Percentiles rank a stretch among this genome's conserved stretches.
These are phyloP conservation scores for Hyppa rectilinea DNA, from an alignment of 2,888 invertebrate genomes.

Conservation along the genomic window DNA sequence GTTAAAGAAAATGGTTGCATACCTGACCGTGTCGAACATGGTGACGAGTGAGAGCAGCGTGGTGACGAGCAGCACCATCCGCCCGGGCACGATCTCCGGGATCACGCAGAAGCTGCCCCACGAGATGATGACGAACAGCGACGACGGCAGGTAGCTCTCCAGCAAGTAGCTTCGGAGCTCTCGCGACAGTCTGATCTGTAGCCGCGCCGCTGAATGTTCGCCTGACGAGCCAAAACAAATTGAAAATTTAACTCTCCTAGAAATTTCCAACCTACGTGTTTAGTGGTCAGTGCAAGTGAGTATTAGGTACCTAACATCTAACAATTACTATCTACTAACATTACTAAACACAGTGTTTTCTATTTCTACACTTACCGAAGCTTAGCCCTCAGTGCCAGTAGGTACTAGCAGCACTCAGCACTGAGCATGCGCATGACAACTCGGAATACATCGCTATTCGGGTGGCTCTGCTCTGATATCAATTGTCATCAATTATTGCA, in stretches of 20 bases:
- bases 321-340: constrained; percentile 44
- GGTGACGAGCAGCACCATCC: constrained; percentile 92
- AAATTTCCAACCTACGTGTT: constrained; percentile 17
- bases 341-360: constrained; percentile 33
- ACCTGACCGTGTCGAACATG: constrained; percentile 93
- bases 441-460: constrained; percentile 20
- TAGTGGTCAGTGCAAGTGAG: constrained; percentile 54
- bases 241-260: constrained; percentile 32
- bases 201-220: constrained; percentile 91
- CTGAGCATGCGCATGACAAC: constrained; percentile 24
- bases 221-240: constrained; percentile 77
- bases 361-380: constrained; percentile 50
- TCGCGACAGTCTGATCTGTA: constrained; percentile 91
- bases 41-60: constrained; percentile 92
- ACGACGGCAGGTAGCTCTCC: constrained; percentile 92
- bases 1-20: neutral
- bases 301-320: constrained; percentile 46
- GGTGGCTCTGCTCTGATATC: constrained; percentile 27
- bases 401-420: constrained; percentile 13
- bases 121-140: constrained; percentile 92
- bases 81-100: constrained; percentile 92
- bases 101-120: constrained; percentile 93
- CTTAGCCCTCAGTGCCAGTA: constrained; percentile 18
- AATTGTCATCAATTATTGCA: constrained; percentile 31
- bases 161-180: constrained; percentile 91